Evolutionary conservation across 2,797 vertebrate genomes (phyloP).

Genomic region (Phrynocephalus vlangalii): DNA sequence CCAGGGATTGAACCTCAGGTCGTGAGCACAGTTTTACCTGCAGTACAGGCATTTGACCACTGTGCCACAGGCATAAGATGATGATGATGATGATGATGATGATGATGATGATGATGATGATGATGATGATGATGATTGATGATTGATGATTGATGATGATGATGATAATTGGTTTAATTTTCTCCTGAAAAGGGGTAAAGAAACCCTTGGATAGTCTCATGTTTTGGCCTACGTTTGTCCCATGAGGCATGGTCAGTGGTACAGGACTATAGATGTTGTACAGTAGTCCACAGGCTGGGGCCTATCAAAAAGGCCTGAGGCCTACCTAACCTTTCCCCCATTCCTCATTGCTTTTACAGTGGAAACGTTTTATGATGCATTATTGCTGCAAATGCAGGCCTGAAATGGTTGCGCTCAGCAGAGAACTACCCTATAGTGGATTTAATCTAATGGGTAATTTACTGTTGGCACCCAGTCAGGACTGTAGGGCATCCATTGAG

Average conservation of each 20-base stretch:
- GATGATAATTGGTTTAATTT: no score
- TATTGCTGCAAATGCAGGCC: not conserved
- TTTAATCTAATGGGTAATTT: constrained; percentile 36
- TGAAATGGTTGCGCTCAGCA: not conserved
- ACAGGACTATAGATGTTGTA: not conserved
- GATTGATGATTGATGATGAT: no score
- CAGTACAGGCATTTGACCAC: no score
- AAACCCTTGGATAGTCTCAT: not conserved
- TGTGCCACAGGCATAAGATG: no score
- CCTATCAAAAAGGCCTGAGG: not conserved
- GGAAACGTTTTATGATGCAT: not conserved
- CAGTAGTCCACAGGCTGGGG: no score
- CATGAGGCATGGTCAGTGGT: not conserved
- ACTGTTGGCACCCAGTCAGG: constrained; percentile 16
- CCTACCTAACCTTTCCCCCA: not conserved
- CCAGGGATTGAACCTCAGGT: no score
- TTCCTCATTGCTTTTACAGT: not conserved
- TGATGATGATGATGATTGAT: no score
- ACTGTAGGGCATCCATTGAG: constrained; percentile 15
- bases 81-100: no score
- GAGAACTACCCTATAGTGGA: not conserved
- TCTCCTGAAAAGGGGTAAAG: not conserved
- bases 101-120: no score
- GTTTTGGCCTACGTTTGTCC: not conserved
- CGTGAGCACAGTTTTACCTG: no score